Evolutionary conservation across 92 coral and sea anemone species (phyloP), one percentile per base, ranked within the genome.

Genomic region (Paragorgia papillata): DNA sequence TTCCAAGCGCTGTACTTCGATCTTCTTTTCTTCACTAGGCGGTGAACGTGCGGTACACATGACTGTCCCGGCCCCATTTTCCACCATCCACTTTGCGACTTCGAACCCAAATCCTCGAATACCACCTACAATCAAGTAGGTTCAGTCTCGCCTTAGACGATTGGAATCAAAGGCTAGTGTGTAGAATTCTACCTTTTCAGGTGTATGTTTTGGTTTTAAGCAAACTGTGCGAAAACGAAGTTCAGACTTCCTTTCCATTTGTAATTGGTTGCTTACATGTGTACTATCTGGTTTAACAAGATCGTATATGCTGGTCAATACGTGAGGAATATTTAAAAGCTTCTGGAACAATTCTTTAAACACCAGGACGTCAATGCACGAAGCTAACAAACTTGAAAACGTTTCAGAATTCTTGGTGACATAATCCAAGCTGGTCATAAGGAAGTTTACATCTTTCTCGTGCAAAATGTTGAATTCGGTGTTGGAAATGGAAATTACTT

Each of bases 41-140:
- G 43, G 43, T 10, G 43, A 37, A 10, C 43, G 43, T 37, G 43
- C 43, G 10, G 43, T 37, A 37, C 43, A 37, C 43, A 37, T 37
- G 43, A 37, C 43, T 10, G 43, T 37, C 43, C 10, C 10, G 43
- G 43, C 43, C 6, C 43, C 43, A 37, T 37, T 37, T 10, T 37
- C 43, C 43, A 37, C 90, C 90, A 87, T 87, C 90, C 90, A 87
- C 19, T 55, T 84, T 31, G 90, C 90, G 31, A 87, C 84, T 73
- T 87, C 87, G 60, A 87, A 87, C 17, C 90, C 90, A 64, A 87
- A 87, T 26, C 90, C 90, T 10, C 82, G 83, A n/a, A 82, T 81
- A 41, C 90, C 90, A 40, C 90, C 90, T 3, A 83, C 80, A 27
- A 87, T 85, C 80, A 87, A 59, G 63, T 87, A 87, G 9, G 87